These are phyloP conservation scores for Brachystomella parvula DNA, from an alignment of 1,140 invertebrate species.

Conservation along the genomic window DNA sequence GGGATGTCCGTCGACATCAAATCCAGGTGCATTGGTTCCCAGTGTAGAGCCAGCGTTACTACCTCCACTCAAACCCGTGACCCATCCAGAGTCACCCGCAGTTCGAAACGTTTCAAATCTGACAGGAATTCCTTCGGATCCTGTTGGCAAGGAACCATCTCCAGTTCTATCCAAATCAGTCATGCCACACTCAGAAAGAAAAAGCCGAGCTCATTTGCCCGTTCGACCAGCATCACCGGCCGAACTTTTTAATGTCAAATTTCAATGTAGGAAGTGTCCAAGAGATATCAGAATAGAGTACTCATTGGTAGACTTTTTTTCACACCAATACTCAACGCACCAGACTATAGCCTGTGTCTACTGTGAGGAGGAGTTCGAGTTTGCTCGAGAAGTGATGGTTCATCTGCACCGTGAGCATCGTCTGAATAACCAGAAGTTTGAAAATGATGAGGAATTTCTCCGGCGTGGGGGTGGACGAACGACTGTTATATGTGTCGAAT, in stretches of 20 bases:
- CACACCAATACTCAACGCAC: slow-evolving; percentile 24
- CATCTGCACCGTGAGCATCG: slow-evolving; percentile 30
- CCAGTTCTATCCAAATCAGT: too few species aligned
- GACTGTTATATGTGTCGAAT: slow-evolving; percentile 28
- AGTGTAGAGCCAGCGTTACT: not conserved
- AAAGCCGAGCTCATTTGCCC: not conserved
- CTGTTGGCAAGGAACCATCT: not conserved
- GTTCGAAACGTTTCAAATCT: too few species aligned
- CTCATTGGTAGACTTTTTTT: slow-evolving; percentile 10
- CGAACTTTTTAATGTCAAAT: not conserved
- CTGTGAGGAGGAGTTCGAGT: slow-evolving; percentile 22
- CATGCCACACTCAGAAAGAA: slow-evolving; percentile 7
- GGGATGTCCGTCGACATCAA: not conserved
- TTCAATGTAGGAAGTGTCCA: not conserved
- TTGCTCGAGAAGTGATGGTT: slow-evolving; percentile 31
- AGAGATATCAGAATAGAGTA: not conserved
- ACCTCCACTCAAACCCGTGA: not conserved
- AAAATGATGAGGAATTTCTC: slow-evolving; percentile 14
- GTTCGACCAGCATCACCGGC: not conserved
- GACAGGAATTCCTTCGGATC: too few species aligned
- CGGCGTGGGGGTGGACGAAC: slow-evolving; percentile 15
- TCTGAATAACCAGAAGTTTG: slow-evolving; percentile 20
- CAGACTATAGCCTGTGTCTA: slow-evolving; percentile 24
- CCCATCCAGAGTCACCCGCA: not conserved
- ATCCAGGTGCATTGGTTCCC: not conserved